Evolutionary conservation across 2,113 vertebrate genomes (phyloP).

Genomic region (Jacana jacana): DNA sequence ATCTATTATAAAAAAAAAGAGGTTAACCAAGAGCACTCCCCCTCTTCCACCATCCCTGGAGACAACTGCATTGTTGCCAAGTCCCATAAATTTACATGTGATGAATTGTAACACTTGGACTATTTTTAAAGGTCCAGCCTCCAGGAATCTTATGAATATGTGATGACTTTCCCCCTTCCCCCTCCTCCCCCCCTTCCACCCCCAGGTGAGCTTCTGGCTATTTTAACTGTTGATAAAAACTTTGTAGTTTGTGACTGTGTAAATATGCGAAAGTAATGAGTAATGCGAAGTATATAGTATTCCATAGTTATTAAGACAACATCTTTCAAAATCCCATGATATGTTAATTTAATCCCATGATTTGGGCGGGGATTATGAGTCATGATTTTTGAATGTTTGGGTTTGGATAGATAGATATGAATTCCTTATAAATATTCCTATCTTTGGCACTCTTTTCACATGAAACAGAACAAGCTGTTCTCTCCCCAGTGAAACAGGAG

Average conservation of each 20-base stretch:
- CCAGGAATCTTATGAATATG: conserved; percentile 51
- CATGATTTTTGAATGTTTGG: conserved; percentile 44
- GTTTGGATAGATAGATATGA: conserved; percentile 33
- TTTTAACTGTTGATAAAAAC: conserved; percentile 20
- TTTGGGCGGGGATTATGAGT: conserved; percentile 48
- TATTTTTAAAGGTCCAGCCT: conserved; percentile 49
- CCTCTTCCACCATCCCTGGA: conserved; percentile 16
- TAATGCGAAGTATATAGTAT: background rate
- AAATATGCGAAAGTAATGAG: background rate
- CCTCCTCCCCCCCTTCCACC: background rate
- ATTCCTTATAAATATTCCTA: conserved; percentile 23
- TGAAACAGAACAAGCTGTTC: conserved; percentile 17
- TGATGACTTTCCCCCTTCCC: background rate
- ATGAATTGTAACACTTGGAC: conserved; percentile 54
- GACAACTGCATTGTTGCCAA: conserved; percentile 50
- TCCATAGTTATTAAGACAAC: background rate
- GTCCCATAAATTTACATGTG: conserved; percentile 60
- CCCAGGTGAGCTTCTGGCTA: conserved; percentile 19
- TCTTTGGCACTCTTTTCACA: background rate
- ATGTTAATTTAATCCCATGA: conserved; percentile 54
- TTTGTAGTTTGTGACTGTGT: background rate
- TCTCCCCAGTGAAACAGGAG: background rate
- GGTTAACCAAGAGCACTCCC: conserved; percentile 29
- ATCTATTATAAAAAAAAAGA: background rate
- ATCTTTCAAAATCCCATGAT: conserved; percentile 12